A percentile compares a stretch with the other conserved stretches of the same genome.
These are phyloP conservation scores for Drosophila demipolita DNA, from an alignment of 2,888 invertebrate species.

Conservation along the genomic window DNA sequence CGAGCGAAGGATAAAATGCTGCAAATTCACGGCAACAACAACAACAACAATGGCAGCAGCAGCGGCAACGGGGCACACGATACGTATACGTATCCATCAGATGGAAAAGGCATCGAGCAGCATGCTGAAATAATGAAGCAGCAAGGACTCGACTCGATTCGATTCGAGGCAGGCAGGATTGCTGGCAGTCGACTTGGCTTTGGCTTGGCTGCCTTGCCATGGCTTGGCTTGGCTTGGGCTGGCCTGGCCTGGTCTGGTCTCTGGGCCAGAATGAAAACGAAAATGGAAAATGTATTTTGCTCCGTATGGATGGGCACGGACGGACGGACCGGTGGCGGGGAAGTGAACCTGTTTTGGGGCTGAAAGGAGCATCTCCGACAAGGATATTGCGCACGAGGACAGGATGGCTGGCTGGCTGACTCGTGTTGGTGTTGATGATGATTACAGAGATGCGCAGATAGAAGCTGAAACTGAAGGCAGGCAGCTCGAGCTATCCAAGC, in stretches of 20 bases:
- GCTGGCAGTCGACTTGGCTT: conserved; percentile 52
- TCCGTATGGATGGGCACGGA: conserved; percentile 9
- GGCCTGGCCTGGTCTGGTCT: conserved; percentile 49
- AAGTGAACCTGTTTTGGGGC: conserved; percentile 29
- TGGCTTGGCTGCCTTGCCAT: conserved; percentile 23
- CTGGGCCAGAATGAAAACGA: conserved; percentile 76
- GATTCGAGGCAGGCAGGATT: conserved; percentile 30
- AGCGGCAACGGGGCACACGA: conserved; percentile 61
- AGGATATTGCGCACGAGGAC: conserved; percentile 80
- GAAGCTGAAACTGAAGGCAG: conserved; percentile 54
- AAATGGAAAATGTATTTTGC: conserved; percentile 74
- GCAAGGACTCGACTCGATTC: conserved; percentile 72
- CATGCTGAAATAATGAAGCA: conserved; percentile 81
- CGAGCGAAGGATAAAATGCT: conserved; percentile 79
- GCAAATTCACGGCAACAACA: conserved; percentile 77
- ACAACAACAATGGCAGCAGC: conserved; percentile 28
- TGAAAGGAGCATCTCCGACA: conserved; percentile 60
- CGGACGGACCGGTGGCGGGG: not conserved
- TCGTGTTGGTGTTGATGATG: conserved; percentile 76
- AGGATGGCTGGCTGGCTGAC: conserved; percentile 72
- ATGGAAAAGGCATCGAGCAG: conserved; percentile 80
- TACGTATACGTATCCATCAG: conserved; percentile 81
- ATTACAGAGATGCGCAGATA: conserved; percentile 80
- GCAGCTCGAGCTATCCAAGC: conserved; percentile 58
- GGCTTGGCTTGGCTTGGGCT: conserved; percentile 18